phyloP scores from a whole-genome alignment of 2,113 vertebrate genomes.

The Polypterus bichir region DNA sequence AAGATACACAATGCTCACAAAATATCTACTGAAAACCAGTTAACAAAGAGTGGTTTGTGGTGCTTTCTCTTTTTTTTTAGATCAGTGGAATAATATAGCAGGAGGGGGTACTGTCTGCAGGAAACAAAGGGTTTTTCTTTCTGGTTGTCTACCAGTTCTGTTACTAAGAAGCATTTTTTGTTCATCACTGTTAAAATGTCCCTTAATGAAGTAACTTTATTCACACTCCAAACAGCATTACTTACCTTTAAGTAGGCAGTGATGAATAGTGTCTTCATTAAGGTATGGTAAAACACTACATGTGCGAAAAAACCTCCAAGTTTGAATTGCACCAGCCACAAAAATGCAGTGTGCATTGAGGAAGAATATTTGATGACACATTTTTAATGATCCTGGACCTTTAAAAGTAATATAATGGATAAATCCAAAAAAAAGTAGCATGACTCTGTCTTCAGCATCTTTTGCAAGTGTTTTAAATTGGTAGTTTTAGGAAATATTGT shows the following conservation, averaged over 20 bases:
- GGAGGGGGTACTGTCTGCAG: conserved; percentile 44
- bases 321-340: too few relatives aligned
- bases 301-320: too few relatives aligned
- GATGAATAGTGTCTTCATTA: neutral
- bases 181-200: conserved; percentile 17
- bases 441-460: too few relatives aligned
- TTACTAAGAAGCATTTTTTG: conserved; percentile 23
- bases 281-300: too few relatives aligned
- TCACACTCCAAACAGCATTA: neutral
- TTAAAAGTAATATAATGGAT: too few relatives aligned
- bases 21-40: conserved; percentile 48
- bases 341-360: too few relatives aligned
- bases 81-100: conserved; percentile 56
- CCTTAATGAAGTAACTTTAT: conserved; percentile 24
- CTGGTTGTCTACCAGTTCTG: conserved; percentile 30
- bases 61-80: conserved; percentile 30
- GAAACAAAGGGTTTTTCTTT: conserved; percentile 35
- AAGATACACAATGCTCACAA: conserved; percentile 37
- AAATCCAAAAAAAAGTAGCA: too few relatives aligned
- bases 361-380: too few relatives aligned
- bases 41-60: conserved; percentile 63
- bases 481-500: too few relatives aligned
- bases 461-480: too few relatives aligned
- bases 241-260: neutral
- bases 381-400: too few relatives aligned